Conservation (phyloP, 2,888 invertebrate species). For the Magallana nippona region DNA sequence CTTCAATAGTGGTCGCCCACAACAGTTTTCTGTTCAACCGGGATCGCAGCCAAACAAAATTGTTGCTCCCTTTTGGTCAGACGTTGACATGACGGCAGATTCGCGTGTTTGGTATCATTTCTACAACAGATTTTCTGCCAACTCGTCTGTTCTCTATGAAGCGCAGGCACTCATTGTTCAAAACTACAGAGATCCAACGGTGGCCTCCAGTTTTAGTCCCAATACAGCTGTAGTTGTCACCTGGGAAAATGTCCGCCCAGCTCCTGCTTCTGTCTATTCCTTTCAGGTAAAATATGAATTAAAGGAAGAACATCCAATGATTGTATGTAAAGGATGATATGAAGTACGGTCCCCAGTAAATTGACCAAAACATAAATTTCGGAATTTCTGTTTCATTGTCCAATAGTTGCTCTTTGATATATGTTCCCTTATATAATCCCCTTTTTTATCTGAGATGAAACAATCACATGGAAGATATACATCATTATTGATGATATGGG, state of each 20-base stretch:
- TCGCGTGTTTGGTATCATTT: conserved; percentile 42
- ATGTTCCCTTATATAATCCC: too few relatives aligned
- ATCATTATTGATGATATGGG: too few relatives aligned
- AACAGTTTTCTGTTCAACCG: background rate
- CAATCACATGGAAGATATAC: too few relatives aligned
- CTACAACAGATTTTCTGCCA: conserved; percentile 34
- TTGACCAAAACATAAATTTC: too few relatives aligned
- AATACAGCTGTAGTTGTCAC: conserved; percentile 42
- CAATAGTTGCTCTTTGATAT: too few relatives aligned
- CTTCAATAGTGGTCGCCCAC: conserved; percentile 23
- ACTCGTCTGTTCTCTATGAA: background rate
- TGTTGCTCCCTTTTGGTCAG: conserved; percentile 45
- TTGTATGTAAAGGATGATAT: too few relatives aligned
- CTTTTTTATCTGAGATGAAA: too few relatives aligned
- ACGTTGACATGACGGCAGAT: background rate
- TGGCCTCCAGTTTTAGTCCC: conserved; percentile 30
- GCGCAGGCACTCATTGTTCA: background rate
- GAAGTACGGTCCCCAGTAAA: too few relatives aligned
- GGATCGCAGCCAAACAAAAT: conserved; percentile 9
- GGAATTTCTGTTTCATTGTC: too few relatives aligned
- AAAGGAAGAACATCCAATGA: too few relatives aligned
- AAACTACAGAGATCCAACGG: background rate
- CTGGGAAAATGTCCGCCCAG: conserved; percentile 44
- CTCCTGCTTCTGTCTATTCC: background rate
- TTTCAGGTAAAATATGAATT: too few relatives aligned